Base-by-base conservation (phyloP, 2,113 vertebrate genomes). In the Dendropsophus ebraccatus region DNA sequence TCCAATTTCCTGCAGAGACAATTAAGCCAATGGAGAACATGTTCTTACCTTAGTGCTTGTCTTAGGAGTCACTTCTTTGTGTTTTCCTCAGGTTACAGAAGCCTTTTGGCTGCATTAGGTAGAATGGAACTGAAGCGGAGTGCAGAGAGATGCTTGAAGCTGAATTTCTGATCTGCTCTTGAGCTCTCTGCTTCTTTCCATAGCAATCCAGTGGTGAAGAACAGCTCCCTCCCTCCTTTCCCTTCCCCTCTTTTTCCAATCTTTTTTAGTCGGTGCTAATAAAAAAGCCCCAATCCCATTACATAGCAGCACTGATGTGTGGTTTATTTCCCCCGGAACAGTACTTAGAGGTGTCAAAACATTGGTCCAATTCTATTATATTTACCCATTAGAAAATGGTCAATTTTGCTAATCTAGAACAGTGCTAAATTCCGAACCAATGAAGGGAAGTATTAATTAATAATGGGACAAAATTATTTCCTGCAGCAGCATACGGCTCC, bases 61-160 rank as follows among this genome's bases (percentile, higher is more conserved):
- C 35, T 58, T 86, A 41, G 25, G 11, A 81, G 50, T 28, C n/a
- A 25, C 35, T 81, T 74, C 50, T 81, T 73, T 23, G 67, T 72
- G 62, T 62, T 73, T 47, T 81, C 69, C 28, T 81, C 67, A 74
- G 67, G 12, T 23, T 60, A 62, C n/a, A 62, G 85, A 58, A 81
- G 35, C 41, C 77, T 87, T 87, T 67, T 87, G 35, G 77, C 85
- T 81, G 77, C 85, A 87, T 87, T 87, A 87, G 78, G 78, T 69
- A 81, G 77, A 62, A 58, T 25, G 54, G 28, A 60, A 41, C 35
- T 81, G 52, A 62, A 80, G 30, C 77, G 30, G 13, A 56, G 84
- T 72, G 49, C 76, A 32, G 32, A 87, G 67, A 81, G 77, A 86
- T 12, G 77, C 77, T 81, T 54, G 41, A 65, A 87, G 69, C 85